These are phyloP conservation scores for Cephalophus harveyi DNA, from an alignment of 2,113 vertebrate species.

Conservation along the genomic window DNA sequence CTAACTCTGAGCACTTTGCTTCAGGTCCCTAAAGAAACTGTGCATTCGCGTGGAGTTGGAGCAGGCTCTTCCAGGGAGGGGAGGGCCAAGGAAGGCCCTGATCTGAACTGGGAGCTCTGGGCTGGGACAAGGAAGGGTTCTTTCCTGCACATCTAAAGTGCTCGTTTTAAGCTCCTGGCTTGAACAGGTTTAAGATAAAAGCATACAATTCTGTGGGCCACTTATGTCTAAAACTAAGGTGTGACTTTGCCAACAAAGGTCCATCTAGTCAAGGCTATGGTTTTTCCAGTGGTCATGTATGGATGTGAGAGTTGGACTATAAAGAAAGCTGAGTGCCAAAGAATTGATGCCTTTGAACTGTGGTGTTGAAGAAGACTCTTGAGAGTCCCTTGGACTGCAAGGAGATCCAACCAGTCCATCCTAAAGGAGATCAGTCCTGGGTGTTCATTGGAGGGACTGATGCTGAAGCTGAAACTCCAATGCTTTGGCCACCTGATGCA, in stretches of 20 bases:
- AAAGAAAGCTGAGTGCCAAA: not conserved
- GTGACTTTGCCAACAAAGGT: not conserved
- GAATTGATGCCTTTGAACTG: not conserved
- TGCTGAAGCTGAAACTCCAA: not conserved
- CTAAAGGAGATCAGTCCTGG: not conserved
- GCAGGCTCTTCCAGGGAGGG: not conserved
- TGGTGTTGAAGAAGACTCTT: not conserved
- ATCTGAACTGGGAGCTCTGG: not conserved
- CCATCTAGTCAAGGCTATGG: not conserved
- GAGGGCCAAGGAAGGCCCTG: not conserved
- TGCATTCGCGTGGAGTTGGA: not conserved
- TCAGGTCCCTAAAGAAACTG: not conserved
- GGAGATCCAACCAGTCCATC: not conserved
- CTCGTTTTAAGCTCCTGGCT: not conserved
- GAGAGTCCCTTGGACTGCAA: not conserved
- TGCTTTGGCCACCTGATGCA: not conserved
- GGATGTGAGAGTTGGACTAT: not conserved
- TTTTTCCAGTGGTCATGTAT: not conserved
- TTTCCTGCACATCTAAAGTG: not conserved
- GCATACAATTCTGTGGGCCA: not conserved
- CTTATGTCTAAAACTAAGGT: not conserved
- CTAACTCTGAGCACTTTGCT: not conserved
- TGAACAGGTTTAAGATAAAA: not conserved
- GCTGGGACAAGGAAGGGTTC: not conserved
- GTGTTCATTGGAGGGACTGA: not conserved